Evolutionary conservation across 2,888 invertebrate species (phyloP).

Genomic region (Ectemnius continuus): DNA sequence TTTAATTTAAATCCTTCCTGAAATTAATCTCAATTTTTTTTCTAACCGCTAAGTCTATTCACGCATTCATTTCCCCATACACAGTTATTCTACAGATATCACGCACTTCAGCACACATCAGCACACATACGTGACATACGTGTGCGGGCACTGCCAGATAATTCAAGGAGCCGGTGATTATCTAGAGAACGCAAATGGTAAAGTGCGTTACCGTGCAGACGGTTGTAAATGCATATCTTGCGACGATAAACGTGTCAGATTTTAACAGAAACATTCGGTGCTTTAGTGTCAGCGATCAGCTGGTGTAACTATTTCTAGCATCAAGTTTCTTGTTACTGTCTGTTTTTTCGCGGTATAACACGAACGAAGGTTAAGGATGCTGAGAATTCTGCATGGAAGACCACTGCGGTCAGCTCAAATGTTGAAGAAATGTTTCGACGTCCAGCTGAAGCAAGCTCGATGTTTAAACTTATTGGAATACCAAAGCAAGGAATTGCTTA

Average conservation of each 20-base stretch:
- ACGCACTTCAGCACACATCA: background rate
- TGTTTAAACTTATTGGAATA: constrained; percentile 96
- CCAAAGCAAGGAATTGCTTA: constrained; percentile 95
- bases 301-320: too few relatives aligned
- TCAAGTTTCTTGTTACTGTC: background rate
- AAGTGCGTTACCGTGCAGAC: constrained; percentile 9
- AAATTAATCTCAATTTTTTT: too few relatives aligned
- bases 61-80: too few relatives aligned
- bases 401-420: constrained; percentile 50
- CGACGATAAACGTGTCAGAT: constrained; percentile 10
- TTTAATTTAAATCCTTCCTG: too few relatives aligned
- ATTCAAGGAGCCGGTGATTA: constrained; percentile 26
- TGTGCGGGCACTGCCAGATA: constrained; percentile 1
- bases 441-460: constrained; percentile 75
- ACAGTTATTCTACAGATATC: background rate
- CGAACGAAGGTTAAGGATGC: constrained; percentile 65
- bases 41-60: too few relatives aligned
- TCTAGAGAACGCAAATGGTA: constrained; percentile 12
- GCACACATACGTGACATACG: constrained; percentile 3
- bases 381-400: constrained; percentile 66
- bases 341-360: background rate
- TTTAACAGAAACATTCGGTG: background rate
- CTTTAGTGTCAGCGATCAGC: too few relatives aligned
- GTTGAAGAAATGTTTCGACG: constrained; percentile 60
- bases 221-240: constrained; percentile 16